These are phyloP conservation scores for Panzeria rudis DNA, from an alignment of 2,888 invertebrate species.

Conservation along the genomic window DNA sequence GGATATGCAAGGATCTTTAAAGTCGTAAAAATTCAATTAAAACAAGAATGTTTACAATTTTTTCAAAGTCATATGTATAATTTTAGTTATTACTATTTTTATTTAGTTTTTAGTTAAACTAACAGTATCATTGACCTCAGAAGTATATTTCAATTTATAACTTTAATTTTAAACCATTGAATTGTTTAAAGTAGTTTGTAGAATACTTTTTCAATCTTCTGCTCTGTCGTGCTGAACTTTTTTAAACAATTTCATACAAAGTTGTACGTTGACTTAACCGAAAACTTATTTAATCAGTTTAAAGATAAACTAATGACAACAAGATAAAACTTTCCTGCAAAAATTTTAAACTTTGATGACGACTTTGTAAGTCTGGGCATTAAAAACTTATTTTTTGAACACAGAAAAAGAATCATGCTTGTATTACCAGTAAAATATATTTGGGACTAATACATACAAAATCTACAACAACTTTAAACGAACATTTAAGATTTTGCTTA, in stretches of 20 bases:
- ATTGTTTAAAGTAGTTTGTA: background rate
- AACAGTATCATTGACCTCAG: no score
- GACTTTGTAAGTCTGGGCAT: background rate
- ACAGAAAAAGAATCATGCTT: background rate
- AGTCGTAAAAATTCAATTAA: no score
- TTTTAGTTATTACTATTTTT: no score
- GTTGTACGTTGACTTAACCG: background rate
- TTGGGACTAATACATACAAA: background rate
- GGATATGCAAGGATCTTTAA: no score
- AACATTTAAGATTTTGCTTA: constrained; percentile 3
- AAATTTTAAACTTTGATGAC: background rate
- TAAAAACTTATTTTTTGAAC: background rate
- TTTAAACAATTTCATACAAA: background rate
- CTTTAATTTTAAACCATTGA: background rate
- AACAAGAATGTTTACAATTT: no score
- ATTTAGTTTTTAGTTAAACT: no score
- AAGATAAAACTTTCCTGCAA: background rate
- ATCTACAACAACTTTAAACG: constrained; percentile 41
- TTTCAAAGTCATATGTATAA: no score
- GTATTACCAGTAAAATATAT: constrained; percentile 10
- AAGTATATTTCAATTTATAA: background rate
- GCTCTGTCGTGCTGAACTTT: background rate
- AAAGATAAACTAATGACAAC: constrained; percentile 1
- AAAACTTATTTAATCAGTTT: constrained; percentile 13
- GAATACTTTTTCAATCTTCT: background rate